Percentiles rank a stretch among this genome's conserved stretches.
phyloP scores from a whole-genome alignment of 2,113 vertebrate genomes.

The Reinhardtius hippoglossoides region DNA sequence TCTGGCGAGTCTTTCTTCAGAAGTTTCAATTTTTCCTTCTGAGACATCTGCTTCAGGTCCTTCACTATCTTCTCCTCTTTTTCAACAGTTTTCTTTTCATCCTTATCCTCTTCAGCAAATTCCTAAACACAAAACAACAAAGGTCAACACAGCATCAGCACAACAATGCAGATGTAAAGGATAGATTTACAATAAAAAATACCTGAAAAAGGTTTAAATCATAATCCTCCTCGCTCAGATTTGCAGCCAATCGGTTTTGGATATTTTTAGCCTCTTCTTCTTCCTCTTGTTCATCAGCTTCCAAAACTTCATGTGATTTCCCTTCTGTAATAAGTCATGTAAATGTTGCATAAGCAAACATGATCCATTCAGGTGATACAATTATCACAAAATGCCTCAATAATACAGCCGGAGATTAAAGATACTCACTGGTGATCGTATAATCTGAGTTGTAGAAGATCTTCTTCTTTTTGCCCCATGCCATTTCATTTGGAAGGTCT shows the following conservation, averaged over 20 bases:
- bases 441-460: constrained; percentile 93
- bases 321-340: constrained; percentile 70
- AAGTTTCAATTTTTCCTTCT: constrained; percentile 93
- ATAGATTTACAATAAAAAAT: constrained; percentile 3
- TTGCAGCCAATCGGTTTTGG: constrained; percentile 88
- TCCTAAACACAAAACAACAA: constrained; percentile 34
- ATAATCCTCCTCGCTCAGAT: constrained; percentile 92
- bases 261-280: constrained; percentile 93
- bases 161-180: not conserved
- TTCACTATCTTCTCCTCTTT: constrained; percentile 87
- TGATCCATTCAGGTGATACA: not conserved
- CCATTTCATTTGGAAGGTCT: constrained; percentile 88
- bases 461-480: constrained; percentile 93
- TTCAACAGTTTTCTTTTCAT: constrained; percentile 54
- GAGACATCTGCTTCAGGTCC: constrained; percentile 89
- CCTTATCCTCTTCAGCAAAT: constrained; percentile 71
- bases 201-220: constrained; percentile 90
- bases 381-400: not conserved
- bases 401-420: not conserved
- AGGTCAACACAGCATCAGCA: not conserved
- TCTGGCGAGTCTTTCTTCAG: constrained; percentile 95
- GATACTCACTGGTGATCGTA: constrained; percentile 70
- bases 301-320: constrained; percentile 84
- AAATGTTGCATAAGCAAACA: not conserved
- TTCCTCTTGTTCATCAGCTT: constrained; percentile 91